Percentiles rank a stretch among this genome's conserved stretches.
These are phyloP conservation scores for Caenorhabditis inopinata DNA, from an alignment of 1,140 invertebrate species.

Conservation along the genomic window DNA sequence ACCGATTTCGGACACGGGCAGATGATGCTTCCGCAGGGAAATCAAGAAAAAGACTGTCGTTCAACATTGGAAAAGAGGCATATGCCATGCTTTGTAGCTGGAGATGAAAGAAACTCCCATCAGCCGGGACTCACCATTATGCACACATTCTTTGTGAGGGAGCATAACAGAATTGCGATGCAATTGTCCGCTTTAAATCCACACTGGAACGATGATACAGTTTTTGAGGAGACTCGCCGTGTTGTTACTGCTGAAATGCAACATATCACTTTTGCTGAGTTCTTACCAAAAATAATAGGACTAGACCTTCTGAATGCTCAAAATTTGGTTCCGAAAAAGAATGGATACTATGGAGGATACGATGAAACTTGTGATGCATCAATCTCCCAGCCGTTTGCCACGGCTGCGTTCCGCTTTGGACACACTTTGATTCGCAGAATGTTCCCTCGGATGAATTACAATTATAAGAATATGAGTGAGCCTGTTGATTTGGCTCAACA, in stretches of 20 bases:
- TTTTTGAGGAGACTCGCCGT: slow-evolving; percentile 74
- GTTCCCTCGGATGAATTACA: slow-evolving; percentile 56
- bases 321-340: slow-evolving; percentile 52
- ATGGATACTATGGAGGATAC: slow-evolving; percentile 57
- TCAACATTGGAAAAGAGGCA: slow-evolving; percentile 48
- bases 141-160: slow-evolving; percentile 73
- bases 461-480: slow-evolving; percentile 48
- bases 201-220: slow-evolving; percentile 67
- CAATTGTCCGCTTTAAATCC: slow-evolving; percentile 72
- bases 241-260: slow-evolving; percentile 83
- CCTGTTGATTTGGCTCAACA: slow-evolving; percentile 63
- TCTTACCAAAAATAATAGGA: slow-evolving; percentile 79
- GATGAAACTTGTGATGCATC: slow-evolving; percentile 64
- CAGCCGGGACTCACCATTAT: slow-evolving; percentile 76
- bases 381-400: slow-evolving; percentile 64
- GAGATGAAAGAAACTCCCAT: slow-evolving; percentile 90
- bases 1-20: slow-evolving; percentile 51
- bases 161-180: slow-evolving; percentile 80
- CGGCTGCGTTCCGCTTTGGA: slow-evolving; percentile 71
- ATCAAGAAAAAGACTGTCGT: slow-evolving; percentile 61
- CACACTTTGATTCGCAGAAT: slow-evolving; percentile 70
- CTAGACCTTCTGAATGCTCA: slow-evolving; percentile 78
- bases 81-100: slow-evolving; percentile 69
- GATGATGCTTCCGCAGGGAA: slow-evolving; percentile 54
- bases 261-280: slow-evolving; percentile 83